Base-by-base conservation (phyloP, 1,140 invertebrate genomes). In the Drosophila burlai region DNA sequence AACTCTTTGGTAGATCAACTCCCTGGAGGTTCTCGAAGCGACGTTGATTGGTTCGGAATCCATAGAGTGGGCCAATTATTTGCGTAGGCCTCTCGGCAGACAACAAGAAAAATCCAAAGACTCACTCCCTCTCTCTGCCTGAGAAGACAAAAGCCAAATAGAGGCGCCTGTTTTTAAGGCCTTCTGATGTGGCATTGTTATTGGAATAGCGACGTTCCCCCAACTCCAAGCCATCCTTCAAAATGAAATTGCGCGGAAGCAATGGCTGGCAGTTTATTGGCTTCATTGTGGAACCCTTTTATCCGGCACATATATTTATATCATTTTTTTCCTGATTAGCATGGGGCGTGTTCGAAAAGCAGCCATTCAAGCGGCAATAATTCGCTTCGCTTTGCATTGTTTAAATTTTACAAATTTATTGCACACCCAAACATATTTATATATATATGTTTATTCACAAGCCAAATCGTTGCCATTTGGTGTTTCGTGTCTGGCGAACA, bases 221-320 rank as follows among this genome's bases (percentile, higher is more conserved):
- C 38, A 43, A 73, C 69, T 73, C 71, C 46, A 59, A 13, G 43
- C 46, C 42, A 65, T 58, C 26, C 76, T 65, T 80, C 68, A 66
- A 83, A 85, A 85, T 82, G 82, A 85, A 85, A 85, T 85, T 85
- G 82, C 82, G 82, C 82, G 82, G 82, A 85, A 85, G 82, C 82
- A 85, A 76, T 85, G 81, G 83, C 74, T 67, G 81, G 65, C 82
- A 81, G 82, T 86, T 85, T 86, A 85, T 85, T 85, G 82, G 82
- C 82, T 85, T 85, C 83, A 79, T 86, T 86, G 78, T 79, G 69
- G 69, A 76, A 85, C 81, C 82, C 82, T 83, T 81, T 83, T 68
- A 50, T 50, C 67, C 54, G 38, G 29, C 45, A 29, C 40, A 61
- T 60, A 73, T 73, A 73, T 74, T 73, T 73, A 61, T 83, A 60